Percentiles rank a stretch among this genome's conserved stretches.
Evolutionary conservation across 2,797 vertebrate species (phyloP).

Genomic region (Lepus oiostolus): DNA sequence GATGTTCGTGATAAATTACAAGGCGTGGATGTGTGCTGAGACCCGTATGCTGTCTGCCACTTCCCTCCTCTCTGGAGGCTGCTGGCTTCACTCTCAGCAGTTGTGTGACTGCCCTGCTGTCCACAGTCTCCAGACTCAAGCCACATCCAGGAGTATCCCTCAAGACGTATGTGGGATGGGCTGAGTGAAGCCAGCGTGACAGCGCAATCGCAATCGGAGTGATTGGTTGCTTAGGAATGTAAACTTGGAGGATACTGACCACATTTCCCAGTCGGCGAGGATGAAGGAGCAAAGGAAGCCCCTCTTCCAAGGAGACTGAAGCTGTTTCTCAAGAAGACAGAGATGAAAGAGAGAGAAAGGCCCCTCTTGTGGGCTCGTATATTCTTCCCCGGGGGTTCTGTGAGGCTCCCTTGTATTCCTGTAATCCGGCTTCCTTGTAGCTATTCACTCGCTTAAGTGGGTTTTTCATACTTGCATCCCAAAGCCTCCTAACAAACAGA

Average conservation of each 20-base stretch:
- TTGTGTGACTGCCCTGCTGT: background rate
- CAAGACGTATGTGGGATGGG: background rate
- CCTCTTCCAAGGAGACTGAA: conserved; percentile 13
- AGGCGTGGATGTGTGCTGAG: background rate
- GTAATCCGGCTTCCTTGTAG: background rate
- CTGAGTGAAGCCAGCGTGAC: background rate
- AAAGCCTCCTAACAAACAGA: background rate
- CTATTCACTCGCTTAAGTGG: background rate
- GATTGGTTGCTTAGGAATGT: background rate
- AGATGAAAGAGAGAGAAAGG: background rate
- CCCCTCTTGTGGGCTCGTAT: background rate
- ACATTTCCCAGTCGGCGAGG: background rate
- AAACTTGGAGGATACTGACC: background rate
- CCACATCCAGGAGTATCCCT: background rate
- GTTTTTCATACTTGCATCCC: background rate
- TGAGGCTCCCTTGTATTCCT: background rate
- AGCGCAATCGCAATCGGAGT: background rate
- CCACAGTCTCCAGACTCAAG: background rate
- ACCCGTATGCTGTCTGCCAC: background rate
- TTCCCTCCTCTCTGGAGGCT: background rate
- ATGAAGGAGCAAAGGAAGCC: background rate
- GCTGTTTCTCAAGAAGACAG: background rate
- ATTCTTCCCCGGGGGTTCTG: background rate
- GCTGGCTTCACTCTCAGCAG: background rate
- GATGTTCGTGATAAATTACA: background rate